A percentile compares a stretch with the other conserved stretches of the same genome.
Conservation (phyloP, 2,113 vertebrate genomes). For the Leptobrachium ailaonicum region DNA sequence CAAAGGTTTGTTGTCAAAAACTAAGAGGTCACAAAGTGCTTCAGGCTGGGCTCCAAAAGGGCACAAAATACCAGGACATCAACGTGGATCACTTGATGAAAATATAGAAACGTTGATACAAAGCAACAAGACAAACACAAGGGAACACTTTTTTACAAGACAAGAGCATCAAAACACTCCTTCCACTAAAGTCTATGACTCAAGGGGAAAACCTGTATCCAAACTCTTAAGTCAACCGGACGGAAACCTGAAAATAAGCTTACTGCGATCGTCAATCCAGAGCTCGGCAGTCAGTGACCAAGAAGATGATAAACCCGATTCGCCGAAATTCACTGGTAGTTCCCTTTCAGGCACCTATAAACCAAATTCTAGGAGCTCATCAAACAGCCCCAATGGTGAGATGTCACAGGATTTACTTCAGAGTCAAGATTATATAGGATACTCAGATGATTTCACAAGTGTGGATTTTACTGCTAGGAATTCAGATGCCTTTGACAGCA, state of each 20-base stretch:
- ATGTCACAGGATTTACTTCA: conserved; percentile 65
- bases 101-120: conserved; percentile 62
- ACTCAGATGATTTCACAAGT: conserved; percentile 78
- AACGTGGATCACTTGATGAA: conserved; percentile 58
- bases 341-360: neutral
- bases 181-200: no score
- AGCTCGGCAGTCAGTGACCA: conserved; percentile 14
- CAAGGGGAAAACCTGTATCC: conserved; percentile 6
- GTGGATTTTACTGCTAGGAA: conserved; percentile 61
- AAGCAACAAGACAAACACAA: neutral
- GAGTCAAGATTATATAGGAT: conserved; percentile 62
- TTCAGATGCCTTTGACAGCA: conserved; percentile 58
- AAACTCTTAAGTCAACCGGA: conserved; percentile 29
- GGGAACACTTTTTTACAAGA: no score
- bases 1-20: conserved; percentile 48
- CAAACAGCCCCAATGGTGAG: conserved; percentile 56
- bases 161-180: no score
- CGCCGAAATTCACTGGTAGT: neutral
- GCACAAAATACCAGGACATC: conserved; percentile 36
- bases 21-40: conserved; percentile 46
- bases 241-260: conserved; percentile 35
- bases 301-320: neutral
- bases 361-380: neutral
- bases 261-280: conserved; percentile 54
- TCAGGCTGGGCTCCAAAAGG: conserved; percentile 11